phyloP scores from a whole-genome alignment of 1,140 invertebrate species.

The Drosophila arizonae region DNA sequence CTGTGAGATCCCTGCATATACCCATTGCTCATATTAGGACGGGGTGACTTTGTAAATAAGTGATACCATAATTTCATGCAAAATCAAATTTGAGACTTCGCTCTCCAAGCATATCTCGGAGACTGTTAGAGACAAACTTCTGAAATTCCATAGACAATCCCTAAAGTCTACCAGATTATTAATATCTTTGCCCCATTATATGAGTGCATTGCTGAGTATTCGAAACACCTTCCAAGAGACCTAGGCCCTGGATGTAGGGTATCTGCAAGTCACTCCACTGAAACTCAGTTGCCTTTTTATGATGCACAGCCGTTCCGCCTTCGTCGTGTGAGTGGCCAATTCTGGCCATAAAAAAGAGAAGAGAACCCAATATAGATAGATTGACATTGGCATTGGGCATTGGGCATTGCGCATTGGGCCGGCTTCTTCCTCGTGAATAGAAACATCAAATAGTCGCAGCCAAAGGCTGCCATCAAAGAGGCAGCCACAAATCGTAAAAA shows the following conservation, averaged over 20 bases:
- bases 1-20: slow-evolving; percentile 54
- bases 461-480: slow-evolving; percentile 57
- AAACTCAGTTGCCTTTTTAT: slow-evolving; percentile 45
- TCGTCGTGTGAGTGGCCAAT: slow-evolving; percentile 48
- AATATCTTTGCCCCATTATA: too few species aligned
- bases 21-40: too few species aligned
- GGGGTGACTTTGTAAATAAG: too few species aligned
- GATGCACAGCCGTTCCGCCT: slow-evolving; percentile 18
- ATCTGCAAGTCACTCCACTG: neutral
- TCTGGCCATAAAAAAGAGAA: slow-evolving; percentile 39
- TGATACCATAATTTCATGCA: too few species aligned
- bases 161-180: too few species aligned
- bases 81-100: too few species aligned
- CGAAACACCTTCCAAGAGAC: too few species aligned
- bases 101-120: too few species aligned
- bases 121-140: too few species aligned
- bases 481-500: slow-evolving; percentile 57
- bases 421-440: slow-evolving; percentile 54
- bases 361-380: slow-evolving; percentile 21
- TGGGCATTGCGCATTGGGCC: neutral
- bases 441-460: slow-evolving; percentile 70
- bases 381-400: slow-evolving; percentile 44
- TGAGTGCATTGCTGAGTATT: too few species aligned
- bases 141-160: too few species aligned
- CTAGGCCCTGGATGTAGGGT: neutral